A percentile compares a stretch with the other conserved stretches of the same genome.
Evolutionary conservation across 2,113 vertebrate genomes (phyloP).

Genomic region (Microtus richardsoni): DNA sequence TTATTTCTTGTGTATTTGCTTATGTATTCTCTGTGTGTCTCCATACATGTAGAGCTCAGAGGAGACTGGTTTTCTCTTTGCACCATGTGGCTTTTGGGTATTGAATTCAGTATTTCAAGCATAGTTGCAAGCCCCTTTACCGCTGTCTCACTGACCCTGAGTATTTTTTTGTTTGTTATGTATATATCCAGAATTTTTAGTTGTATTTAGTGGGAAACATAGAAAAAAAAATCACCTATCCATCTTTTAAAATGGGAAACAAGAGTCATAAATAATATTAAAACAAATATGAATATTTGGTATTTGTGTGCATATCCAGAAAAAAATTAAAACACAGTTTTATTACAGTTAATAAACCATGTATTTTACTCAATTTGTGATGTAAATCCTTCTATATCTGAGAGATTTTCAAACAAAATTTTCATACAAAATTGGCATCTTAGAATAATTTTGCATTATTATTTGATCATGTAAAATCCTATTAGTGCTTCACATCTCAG

Average conservation of each 20-base stretch:
- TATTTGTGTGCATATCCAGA: not conserved
- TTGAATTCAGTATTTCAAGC: not conserved
- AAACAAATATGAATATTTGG: not conserved
- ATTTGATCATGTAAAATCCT: not conserved
- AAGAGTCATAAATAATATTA: not conserved
- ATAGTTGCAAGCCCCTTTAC: too few relatives aligned
- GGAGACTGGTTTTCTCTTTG: not conserved
- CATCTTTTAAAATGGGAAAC: not conserved
- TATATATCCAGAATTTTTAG: not conserved
- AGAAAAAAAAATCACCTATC: not conserved
- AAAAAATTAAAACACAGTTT: not conserved
- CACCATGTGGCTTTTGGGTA: not conserved
- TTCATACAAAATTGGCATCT: not conserved
- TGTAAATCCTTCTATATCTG: not conserved
- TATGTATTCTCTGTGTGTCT: not conserved
- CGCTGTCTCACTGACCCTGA: not conserved
- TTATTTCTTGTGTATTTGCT: not conserved
- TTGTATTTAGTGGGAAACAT: not conserved
- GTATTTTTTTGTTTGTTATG: not conserved
- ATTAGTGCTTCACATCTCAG: not conserved
- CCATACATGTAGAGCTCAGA: too few relatives aligned
- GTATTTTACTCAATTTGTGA: not conserved
- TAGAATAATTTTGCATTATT: constrained; percentile 22
- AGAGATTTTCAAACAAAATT: not conserved
- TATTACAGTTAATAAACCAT: not conserved